These are phyloP conservation scores for Achroia grisella DNA, from an alignment of 1,140 invertebrate species.

Conservation along the genomic window DNA sequence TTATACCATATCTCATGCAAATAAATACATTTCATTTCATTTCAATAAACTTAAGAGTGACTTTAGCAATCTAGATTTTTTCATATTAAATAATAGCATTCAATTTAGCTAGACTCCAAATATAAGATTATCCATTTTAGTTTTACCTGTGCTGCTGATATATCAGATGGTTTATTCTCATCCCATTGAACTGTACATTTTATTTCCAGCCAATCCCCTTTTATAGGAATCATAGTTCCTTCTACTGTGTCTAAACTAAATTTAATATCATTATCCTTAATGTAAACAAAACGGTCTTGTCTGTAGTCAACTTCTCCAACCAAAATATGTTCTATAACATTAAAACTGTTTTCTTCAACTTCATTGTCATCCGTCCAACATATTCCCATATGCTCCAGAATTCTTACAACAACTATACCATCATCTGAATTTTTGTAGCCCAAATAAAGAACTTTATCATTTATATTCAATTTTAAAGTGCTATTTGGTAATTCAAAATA, in stretches of 20 bases:
- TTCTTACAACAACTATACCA: constrained; percentile 39
- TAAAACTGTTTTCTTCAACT: constrained; percentile 44
- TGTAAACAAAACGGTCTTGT: constrained; percentile 64
- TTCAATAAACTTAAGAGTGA: no score
- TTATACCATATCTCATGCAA: no score
- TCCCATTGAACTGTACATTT: constrained; percentile 74
- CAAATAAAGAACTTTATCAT: constrained; percentile 58
- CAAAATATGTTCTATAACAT: constrained; percentile 64
- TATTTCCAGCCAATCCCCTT: constrained; percentile 80
- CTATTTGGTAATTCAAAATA: constrained; percentile 42
- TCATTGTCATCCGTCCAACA: constrained; percentile 49
- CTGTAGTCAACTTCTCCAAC: constrained; percentile 72
- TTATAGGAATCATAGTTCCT: constrained; percentile 65
- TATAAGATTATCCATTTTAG: no score
- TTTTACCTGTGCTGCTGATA: constrained; percentile 35
- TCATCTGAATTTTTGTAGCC: constrained; percentile 46
- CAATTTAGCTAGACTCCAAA: no score
- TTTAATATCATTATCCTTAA: constrained; percentile 68
- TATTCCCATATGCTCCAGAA: constrained; percentile 45
- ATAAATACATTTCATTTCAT: no score
- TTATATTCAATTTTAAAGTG: constrained; percentile 30
- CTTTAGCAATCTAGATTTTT: no score
- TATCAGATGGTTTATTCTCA: constrained; percentile 53
- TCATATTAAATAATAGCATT: no score
- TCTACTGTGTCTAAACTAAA: constrained; percentile 74